Base-by-base conservation (phyloP, 2,888 invertebrate genomes). In the Pseudanteris insignis region DNA sequence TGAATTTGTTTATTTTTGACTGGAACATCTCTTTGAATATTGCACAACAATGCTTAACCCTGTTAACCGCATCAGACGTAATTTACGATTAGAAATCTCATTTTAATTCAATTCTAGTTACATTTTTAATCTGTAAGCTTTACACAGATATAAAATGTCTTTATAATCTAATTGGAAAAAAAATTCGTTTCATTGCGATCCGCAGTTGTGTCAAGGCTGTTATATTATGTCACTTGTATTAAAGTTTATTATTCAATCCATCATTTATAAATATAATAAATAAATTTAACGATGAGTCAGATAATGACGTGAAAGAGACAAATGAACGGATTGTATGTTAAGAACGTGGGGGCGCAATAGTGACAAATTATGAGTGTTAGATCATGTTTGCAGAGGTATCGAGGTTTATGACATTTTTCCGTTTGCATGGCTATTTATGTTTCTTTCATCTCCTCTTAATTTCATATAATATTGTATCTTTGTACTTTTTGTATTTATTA, bases 341-440 rank as follows among this genome's bases (percentile, higher is more conserved):
- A 53, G 60, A 60, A 60, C 43, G 59, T 53, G 59, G 59, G 59
- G 59, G 59, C 59, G 53, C 60, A 36, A 48, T 13, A 33, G 47
- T 43, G 53, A 53, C 59, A 59, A 59, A 59, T 51, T 48, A 50
- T 58, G 46, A 47, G 46, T 41, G 59, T 53, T 53, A 59, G 59
- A 59, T 51, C 46, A 51, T 53, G 47, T 59, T 60, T 43, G 47
- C 26, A 26, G 43, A 43, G 53, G 53, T 60, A 60, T 60, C 60
- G 60, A 60, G 60, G 54, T 60, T 60, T 60, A 60, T 54, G 60
- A 60, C 54, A 60, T 60, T 60, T 60, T 53, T 47, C 51, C 29
- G 37, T 33, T 54, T 26, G 33, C 33, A 21, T 48, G 53, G 30
- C 43, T 60, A 48, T 48, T 60, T 53, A 38, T 54, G 48, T 5